Base-by-base conservation (phyloP, 2,797 vertebrate genomes). In the Chiroxiphia lanceolata region DNA sequence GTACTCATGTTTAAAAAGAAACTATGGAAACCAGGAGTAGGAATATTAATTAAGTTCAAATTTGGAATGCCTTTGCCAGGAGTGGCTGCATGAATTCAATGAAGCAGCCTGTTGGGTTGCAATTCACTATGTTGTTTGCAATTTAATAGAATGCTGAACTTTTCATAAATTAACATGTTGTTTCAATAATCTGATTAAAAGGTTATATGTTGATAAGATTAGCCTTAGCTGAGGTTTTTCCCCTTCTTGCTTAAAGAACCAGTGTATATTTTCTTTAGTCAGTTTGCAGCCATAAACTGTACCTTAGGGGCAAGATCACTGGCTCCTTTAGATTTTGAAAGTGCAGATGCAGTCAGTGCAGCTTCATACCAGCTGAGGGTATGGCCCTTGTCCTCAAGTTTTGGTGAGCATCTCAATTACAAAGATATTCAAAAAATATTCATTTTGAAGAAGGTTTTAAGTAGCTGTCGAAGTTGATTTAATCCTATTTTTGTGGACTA, bases 21-120 rank as follows among this genome's bases (percentile, higher is more conserved):
- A 98, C 98, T 98, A 98, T 98, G 98, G 98, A 98, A 98, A 98
- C 98, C 97, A 97, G 84, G 87, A 97, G 97, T 95, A 97, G 97
- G 97, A 98, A 98, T 98, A 98, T 98, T 98, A 98, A 98, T 98
- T 98, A 98, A 98, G 98, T 98, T 98, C 96, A 98, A 98, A 98
- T 98, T 98, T 97, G 97, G 98, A 98, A 98, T 98, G 97, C 96
- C 97, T 97, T 95, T 97, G 98, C 97, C 98, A 98, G 96, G 93
- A 97, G 95, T 96, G 95, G 97, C 97, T 97, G 97, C 97, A 97
- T 97, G 96, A 98, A 97, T 98, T 98, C 97, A 98, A 96, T 97
- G 97, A 96, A 98, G 98, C 93, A 97, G 98, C 98, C 98, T 97
- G 97, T 98, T 98, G 98, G 96, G 98, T 93, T 97, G 96, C 97